Percentiles rank a stretch among this genome's conserved stretches.
Conservation (phyloP, 2,888 invertebrate species). For the Lepidochrysops patricia region DNA sequence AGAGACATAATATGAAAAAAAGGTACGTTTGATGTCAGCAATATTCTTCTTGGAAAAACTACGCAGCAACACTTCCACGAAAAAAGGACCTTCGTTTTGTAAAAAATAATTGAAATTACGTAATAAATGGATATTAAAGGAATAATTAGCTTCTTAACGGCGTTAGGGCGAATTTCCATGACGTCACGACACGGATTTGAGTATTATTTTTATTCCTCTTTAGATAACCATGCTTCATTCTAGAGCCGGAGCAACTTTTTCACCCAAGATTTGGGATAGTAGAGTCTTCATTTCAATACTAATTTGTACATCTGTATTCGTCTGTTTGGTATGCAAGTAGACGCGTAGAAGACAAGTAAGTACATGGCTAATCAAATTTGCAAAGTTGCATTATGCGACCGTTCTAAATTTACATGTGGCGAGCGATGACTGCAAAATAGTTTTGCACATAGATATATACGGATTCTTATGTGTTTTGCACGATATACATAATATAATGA, state of each 20-base stretch:
- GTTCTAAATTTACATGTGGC: conserved; percentile 28
- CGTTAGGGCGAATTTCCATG: too few species aligned
- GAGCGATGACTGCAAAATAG: conserved; percentile 19
- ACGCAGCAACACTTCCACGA: neutral
- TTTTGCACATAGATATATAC: neutral
- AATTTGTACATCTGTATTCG: conserved; percentile 22
- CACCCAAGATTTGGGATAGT: too few species aligned
- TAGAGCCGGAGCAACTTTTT: too few species aligned
- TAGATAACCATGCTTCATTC: too few species aligned
- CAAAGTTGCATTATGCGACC: conserved; percentile 31
- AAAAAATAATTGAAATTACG: too few species aligned
- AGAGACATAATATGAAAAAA: too few species aligned
- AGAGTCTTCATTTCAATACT: neutral
- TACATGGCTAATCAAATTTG: conserved; percentile 37
- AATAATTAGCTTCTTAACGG: too few species aligned
- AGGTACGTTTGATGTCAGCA: neutral
- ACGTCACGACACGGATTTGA: too few species aligned
- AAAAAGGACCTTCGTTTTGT: too few species aligned
- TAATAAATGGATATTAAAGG: too few species aligned
- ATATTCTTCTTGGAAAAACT: neutral
- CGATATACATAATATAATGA: too few species aligned
- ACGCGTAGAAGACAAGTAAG: conserved; percentile 40
- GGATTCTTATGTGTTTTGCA: neutral
- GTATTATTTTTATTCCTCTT: too few species aligned
- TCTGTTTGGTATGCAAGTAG: conserved; percentile 47